Evolutionary conservation across 2,797 vertebrate genomes (phyloP).

Genomic region (Falco peregrinus): DNA sequence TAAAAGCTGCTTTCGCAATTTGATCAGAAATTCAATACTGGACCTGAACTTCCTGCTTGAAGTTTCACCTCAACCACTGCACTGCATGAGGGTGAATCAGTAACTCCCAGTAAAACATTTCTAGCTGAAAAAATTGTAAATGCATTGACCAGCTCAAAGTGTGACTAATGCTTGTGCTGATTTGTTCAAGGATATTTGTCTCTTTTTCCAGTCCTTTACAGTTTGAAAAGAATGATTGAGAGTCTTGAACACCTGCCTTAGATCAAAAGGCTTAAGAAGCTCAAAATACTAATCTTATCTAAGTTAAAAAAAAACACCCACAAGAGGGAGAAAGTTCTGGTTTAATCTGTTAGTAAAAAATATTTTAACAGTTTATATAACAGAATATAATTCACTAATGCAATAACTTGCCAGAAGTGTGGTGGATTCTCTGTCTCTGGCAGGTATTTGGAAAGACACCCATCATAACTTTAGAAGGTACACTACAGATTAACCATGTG

Average conservation of each 20-base stretch:
- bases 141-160: background rate
- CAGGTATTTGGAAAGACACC: background rate
- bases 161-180: background rate
- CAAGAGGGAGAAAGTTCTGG: background rate
- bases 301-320: background rate
- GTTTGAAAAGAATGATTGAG: background rate
- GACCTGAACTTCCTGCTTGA: background rate
- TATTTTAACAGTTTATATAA: background rate
- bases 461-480: background rate
- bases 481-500: background rate
- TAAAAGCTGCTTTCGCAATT: background rate
- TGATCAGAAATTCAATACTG: background rate
- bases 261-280: background rate
- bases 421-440: background rate
- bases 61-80: background rate
- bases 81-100: background rate
- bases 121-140: background rate
- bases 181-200: background rate
- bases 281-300: conserved; percentile 1
- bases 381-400: background rate
- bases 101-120: background rate
- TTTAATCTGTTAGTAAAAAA: background rate
- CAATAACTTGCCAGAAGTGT: background rate
- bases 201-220: background rate
- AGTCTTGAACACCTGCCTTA: background rate